Conservation (phyloP, 2,797 vertebrate genomes). For the Menidia menidia region DNA sequence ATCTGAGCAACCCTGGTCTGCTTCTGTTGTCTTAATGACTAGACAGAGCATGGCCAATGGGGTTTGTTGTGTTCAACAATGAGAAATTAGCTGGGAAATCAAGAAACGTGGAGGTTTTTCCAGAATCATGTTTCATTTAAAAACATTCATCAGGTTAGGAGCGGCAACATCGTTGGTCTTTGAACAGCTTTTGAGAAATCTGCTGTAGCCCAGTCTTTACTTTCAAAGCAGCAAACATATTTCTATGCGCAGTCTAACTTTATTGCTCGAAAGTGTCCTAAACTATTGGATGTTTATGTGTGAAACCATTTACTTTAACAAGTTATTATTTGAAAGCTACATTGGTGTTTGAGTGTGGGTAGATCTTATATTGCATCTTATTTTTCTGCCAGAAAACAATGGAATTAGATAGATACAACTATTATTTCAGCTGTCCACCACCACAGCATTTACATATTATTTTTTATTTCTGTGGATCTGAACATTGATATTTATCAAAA, state of each 20-base stretch:
- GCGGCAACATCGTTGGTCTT: conserved; percentile 21
- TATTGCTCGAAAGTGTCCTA: too few species aligned
- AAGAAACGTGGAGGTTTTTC: conserved; percentile 22
- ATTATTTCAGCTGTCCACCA: too few species aligned
- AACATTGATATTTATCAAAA: too few species aligned
- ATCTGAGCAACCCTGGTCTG: conserved; percentile 43
- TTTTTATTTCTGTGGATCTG: neutral
- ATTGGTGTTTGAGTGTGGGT: too few species aligned
- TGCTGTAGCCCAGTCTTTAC: neutral
- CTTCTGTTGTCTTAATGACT: conserved; percentile 61
- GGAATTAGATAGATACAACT: too few species aligned
- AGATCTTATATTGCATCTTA: too few species aligned
- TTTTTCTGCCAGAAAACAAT: too few species aligned
- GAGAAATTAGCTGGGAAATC: conserved; percentile 37
- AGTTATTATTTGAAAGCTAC: neutral
- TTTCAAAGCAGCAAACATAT: neutral
- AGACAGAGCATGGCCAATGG: conserved; percentile 61
- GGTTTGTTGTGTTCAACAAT: conserved; percentile 48
- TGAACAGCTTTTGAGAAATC: conserved; percentile 1
- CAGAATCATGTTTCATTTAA: conserved; percentile 18
- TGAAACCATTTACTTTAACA: neutral
- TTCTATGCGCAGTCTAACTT: neutral
- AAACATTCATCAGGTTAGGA: conserved; percentile 27
- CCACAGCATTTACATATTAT: too few species aligned
- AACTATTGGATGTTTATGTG: too few species aligned